These are phyloP conservation scores for Tribolium castaneum DNA, from an alignment of 1,140 invertebrate genomes.

Conservation along the genomic window DNA sequence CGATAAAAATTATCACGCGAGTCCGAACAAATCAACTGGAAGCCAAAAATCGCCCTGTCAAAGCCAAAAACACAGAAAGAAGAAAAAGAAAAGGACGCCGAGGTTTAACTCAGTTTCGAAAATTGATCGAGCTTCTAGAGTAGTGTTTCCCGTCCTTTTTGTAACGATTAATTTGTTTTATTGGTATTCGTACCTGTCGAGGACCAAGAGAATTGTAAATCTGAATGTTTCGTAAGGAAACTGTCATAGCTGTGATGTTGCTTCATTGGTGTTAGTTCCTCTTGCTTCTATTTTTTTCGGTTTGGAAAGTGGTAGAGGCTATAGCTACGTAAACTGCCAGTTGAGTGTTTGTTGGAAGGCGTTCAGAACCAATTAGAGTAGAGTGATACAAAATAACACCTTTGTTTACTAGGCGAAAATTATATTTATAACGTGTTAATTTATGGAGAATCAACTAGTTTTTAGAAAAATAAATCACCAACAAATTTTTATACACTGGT, in stretches of 20 bases:
- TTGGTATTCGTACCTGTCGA: constrained; percentile 80
- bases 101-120: constrained; percentile 84
- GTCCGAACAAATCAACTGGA: constrained; percentile 41
- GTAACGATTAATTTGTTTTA: constrained; percentile 83
- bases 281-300: background rate
- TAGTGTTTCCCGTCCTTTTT: constrained; percentile 82
- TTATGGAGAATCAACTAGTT: no score
- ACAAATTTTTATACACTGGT: no score
- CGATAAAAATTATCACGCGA: constrained; percentile 20
- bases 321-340: constrained; percentile 9
- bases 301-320: background rate
- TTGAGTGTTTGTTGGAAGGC: background rate
- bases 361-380: constrained; percentile 5
- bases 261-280: constrained; percentile 29
- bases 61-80: constrained; percentile 62
- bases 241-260: constrained; percentile 20
- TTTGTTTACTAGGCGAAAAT: background rate
- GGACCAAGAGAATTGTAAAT: constrained; percentile 70
- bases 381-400: background rate
- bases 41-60: constrained; percentile 55
- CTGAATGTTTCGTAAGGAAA: constrained; percentile 49
- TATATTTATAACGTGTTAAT: background rate
- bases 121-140: constrained; percentile 79
- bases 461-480: no score
- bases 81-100: constrained; percentile 69